phyloP scores from a whole-genome alignment of 2,888 invertebrate genomes.

The Oegoconia quadripuncta region DNA sequence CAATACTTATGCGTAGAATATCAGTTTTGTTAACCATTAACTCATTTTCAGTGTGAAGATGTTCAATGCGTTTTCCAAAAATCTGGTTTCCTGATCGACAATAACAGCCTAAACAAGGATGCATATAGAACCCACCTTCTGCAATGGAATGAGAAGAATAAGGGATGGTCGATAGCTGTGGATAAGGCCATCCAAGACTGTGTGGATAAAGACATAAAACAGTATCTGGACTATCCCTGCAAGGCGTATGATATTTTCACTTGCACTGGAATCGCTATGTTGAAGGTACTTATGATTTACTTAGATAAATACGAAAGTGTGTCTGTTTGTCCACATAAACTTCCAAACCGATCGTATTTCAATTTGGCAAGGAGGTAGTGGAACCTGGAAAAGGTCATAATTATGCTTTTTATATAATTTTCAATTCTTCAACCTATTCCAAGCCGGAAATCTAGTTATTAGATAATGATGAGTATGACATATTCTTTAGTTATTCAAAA shows the following conservation, averaged over 20 bases:
- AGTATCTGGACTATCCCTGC: slow-evolving; percentile 58
- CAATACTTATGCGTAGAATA: no score
- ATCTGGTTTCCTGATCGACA: slow-evolving; percentile 58
- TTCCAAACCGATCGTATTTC: no score
- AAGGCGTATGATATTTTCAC: slow-evolving; percentile 66
- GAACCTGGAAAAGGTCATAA: no score
- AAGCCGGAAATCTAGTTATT: no score
- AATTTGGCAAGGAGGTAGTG: no score
- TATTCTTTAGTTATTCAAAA: no score
- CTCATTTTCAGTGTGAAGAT: slow-evolving; percentile 55
- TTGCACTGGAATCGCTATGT: slow-evolving; percentile 67
- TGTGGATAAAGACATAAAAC: slow-evolving; percentile 56
- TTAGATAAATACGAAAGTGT: slow-evolving; percentile 1
- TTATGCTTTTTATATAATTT: no score
- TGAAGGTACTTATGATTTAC: slow-evolving; percentile 45
- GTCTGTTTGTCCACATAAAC: no score
- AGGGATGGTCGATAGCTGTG: slow-evolving; percentile 52
- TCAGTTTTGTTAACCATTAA: no score
- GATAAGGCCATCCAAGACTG: slow-evolving; percentile 60
- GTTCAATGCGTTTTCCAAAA: slow-evolving; percentile 66
- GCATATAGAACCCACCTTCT: slow-evolving; percentile 50
- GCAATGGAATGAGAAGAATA: slow-evolving; percentile 49
- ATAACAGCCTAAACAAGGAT: slow-evolving; percentile 54
- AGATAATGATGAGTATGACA: no score
- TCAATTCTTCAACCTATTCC: no score